These are phyloP conservation scores for Eumerus sabulonum DNA, from an alignment of 2,888 invertebrate species.

Conservation along the genomic window DNA sequence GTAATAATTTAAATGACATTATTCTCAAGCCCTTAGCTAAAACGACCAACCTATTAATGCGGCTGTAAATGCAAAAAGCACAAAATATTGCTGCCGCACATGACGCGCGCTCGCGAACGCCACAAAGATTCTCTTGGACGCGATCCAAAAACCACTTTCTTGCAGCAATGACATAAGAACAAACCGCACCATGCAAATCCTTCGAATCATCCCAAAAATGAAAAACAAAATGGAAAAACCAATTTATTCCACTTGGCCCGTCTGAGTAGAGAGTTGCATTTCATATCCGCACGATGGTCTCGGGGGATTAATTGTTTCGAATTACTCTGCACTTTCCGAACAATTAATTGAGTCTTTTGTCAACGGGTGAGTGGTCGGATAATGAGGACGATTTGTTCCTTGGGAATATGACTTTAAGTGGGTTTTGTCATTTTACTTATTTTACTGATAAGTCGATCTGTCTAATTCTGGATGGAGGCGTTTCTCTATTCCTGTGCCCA, in stretches of 20 bases:
- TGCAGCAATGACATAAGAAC: conserved; percentile 21
- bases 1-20: neutral
- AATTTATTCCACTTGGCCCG: conserved; percentile 37
- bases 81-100: conserved; percentile 17
- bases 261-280: conserved; percentile 15
- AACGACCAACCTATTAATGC: conserved; percentile 20
- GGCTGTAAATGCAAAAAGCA: conserved; percentile 6
- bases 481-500: too few relatives aligned
- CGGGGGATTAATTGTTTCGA: conserved; percentile 59
- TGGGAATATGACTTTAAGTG: neutral
- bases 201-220: conserved; percentile 5
- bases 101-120: conserved; percentile 14
- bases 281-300: conserved; percentile 26
- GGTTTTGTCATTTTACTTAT: too few relatives aligned
- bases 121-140: conserved; percentile 35
- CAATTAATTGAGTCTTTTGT: conserved; percentile 61
- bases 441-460: too few relatives aligned
- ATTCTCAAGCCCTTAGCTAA: conserved; percentile 16
- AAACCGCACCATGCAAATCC: conserved; percentile 17
- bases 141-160: conserved; percentile 65
- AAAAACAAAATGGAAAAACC: conserved; percentile 21
- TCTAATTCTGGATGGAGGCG: too few relatives aligned
- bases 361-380: conserved; percentile 46
- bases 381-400: conserved; percentile 42
- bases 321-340: conserved; percentile 59